Evolutionary conservation across 2,888 invertebrate species (phyloP), one percentile per base, ranked within the genome.

Genomic region (Galerucella calmariensis): DNA sequence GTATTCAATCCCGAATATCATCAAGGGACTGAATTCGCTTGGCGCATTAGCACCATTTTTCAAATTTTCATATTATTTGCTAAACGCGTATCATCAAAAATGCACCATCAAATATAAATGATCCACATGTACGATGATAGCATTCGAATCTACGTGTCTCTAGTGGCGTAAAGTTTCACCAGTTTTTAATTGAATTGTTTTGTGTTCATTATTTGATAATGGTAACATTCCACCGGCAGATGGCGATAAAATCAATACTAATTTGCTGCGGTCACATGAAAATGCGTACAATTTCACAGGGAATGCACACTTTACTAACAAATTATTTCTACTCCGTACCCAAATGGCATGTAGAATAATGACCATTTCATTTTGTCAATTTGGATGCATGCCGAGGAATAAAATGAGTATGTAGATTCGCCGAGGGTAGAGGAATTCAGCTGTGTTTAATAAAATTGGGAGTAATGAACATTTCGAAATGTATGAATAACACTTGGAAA

Each of bases 271-370:
- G 75, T 75, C 35, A 56, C 67, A 62, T 63, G 75, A 75, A 75
- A 75, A 75, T 75, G 75, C 67, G 72, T 75, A 71, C 72, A 72
- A 75, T 74, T 75, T 75, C 72, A 75, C 75, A 75, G 68, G 58
- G 27, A 67, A 44, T 72, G 62, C 69, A 75, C 72, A 75, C 72
- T 75, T 75, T 72, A 61, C 72, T 69, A 67, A 63, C 72, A 72
- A 70, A 66, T 70, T 74, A 70, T 74, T 74, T 74, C 62, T 73
- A 53, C 48, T 68, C 53, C 62, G 35, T 61, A 59, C 68, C 58
- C 44, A 67, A 73, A 27, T 51, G 74, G 61, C 51, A 66, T 24
- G 69, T 68, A 58, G 61, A 62, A 44, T 74, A 74, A 74, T 70
- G 69, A 74, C 67, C 70, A 35, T 70, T 70, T 74, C 74, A 74